A percentile compares a stretch with the other conserved stretches of the same genome.
phyloP scores from a whole-genome alignment of 1,140 invertebrate genomes.

The Idris sp. region DNA sequence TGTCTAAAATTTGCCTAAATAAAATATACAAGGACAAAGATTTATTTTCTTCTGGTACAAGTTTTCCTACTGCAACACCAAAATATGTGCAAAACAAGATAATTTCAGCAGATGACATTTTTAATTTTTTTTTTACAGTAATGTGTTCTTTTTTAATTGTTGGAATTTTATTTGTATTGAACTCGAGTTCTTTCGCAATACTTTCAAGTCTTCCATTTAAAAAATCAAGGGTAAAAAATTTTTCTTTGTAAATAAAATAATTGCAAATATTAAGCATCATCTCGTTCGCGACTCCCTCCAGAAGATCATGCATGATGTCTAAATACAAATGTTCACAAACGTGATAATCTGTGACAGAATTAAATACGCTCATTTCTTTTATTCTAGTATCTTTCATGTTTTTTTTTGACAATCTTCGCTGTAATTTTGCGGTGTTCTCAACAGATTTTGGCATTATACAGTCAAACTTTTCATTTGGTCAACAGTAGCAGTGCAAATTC shows the following conservation, averaged over 20 bases:
- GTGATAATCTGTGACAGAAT: constrained; percentile 23
- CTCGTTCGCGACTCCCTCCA: constrained; percentile 8
- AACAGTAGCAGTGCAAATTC: constrained; percentile 31
- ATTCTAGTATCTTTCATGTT: constrained; percentile 16
- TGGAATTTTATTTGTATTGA: constrained; percentile 19
- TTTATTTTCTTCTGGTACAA: constrained; percentile 13
- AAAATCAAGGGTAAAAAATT: constrained; percentile 28
- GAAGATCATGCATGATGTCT: constrained; percentile 28
- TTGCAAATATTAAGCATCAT: constrained; percentile 22
- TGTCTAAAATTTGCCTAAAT: constrained; percentile 25
- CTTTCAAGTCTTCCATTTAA: constrained; percentile 48
- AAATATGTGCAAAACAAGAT: constrained; percentile 34
- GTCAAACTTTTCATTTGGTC: constrained; percentile 20
- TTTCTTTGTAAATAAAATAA: constrained; percentile 19
- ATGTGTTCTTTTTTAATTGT: constrained; percentile 27
- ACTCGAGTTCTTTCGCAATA: neutral
- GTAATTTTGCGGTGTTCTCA: constrained; percentile 31
- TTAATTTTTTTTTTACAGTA: constrained; percentile 9
- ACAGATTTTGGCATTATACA: constrained; percentile 5
- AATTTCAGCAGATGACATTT: constrained; percentile 39
- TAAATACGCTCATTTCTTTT: constrained; percentile 11
- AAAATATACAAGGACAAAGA: constrained; percentile 17
- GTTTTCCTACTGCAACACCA: constrained; percentile 12
- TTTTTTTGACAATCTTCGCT: constrained; percentile 17
- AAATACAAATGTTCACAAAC: constrained; percentile 21